Percentiles rank a stretch among this genome's conserved stretches.
Evolutionary conservation across 1,140 invertebrate species (phyloP).

Genomic region (Drosophila insularis): DNA sequence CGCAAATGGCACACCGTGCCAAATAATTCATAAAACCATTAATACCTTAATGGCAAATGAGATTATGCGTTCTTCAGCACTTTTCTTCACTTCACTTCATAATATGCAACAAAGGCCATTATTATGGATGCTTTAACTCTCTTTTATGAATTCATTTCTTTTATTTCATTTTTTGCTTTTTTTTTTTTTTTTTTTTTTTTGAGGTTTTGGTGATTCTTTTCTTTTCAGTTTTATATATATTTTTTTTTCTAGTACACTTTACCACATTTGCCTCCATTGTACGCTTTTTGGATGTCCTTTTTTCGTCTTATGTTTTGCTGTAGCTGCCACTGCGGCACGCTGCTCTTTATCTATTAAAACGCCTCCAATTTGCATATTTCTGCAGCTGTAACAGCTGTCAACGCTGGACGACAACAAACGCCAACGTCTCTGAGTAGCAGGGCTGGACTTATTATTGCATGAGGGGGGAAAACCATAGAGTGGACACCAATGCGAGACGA

Average conservation of each 20-base stretch:
- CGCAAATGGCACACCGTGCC: background rate
- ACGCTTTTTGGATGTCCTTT: conserved; percentile 49
- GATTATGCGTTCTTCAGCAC: conserved; percentile 70
- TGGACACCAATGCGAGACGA: background rate
- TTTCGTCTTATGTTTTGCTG: conserved; percentile 71
- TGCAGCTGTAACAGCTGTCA: conserved; percentile 79
- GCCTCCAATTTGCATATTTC: conserved; percentile 80
- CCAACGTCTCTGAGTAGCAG: conserved; percentile 29
- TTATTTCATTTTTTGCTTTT: background rate
- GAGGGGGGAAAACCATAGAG: conserved; percentile 19
- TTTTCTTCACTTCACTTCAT: conserved; percentile 50
- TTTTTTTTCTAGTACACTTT: conserved; percentile 53
- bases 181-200: background rate
- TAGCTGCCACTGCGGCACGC: conserved; percentile 48
- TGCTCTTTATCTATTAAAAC: conserved; percentile 80
- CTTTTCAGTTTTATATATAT: background rate
- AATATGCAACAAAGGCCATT: conserved; percentile 74
- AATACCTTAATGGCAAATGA: conserved; percentile 56
- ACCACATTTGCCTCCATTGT: conserved; percentile 56
- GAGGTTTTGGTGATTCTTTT: background rate
- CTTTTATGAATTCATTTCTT: conserved; percentile 11
- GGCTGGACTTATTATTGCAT: conserved; percentile 66
- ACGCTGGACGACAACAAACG: conserved; percentile 54
- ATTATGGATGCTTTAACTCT: conserved; percentile 68
- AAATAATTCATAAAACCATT: conserved; percentile 27